These are phyloP conservation scores for Drosophila persimilis DNA, from an alignment of 1,140 invertebrate genomes.

Conservation along the genomic window DNA sequence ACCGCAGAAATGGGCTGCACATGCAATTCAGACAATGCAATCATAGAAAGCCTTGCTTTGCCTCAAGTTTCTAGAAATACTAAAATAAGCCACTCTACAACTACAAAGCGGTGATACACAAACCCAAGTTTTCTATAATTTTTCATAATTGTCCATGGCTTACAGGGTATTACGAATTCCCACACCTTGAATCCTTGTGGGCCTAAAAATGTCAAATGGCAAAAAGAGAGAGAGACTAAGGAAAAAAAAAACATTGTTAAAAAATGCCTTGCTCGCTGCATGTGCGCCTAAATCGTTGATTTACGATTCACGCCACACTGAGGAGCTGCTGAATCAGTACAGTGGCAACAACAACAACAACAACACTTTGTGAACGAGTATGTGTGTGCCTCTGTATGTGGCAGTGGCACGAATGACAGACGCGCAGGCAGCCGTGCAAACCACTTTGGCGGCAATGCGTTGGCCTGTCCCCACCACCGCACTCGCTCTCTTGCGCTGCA, in stretches of 20 bases:
- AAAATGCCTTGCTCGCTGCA: conserved; percentile 63
- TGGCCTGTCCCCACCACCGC: conserved; percentile 33
- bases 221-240: conserved; percentile 5
- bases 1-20: conserved; percentile 6
- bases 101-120: too few relatives aligned
- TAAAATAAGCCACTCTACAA: too few relatives aligned
- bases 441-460: conserved; percentile 76
- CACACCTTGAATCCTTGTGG: conserved; percentile 6
- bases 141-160: not conserved
- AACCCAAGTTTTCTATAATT: not conserved
- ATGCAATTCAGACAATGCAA: not conserved
- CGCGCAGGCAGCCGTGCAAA: conserved; percentile 78
- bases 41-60: too few relatives aligned
- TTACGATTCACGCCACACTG: conserved; percentile 81
- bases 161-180: conserved; percentile 40
- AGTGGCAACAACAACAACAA: conserved; percentile 39
- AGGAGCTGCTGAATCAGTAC: conserved; percentile 70
- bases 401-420: conserved; percentile 76
- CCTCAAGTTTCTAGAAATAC: too few relatives aligned
- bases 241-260: conserved; percentile 49
- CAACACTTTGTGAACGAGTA: conserved; percentile 1
- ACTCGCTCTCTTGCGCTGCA: conserved; percentile 23
- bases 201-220: conserved; percentile 65
- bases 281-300: conserved; percentile 81
- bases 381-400: conserved; percentile 42